phyloP scores from a whole-genome alignment of 2,888 invertebrate species.

The Eulithis prunata region DNA sequence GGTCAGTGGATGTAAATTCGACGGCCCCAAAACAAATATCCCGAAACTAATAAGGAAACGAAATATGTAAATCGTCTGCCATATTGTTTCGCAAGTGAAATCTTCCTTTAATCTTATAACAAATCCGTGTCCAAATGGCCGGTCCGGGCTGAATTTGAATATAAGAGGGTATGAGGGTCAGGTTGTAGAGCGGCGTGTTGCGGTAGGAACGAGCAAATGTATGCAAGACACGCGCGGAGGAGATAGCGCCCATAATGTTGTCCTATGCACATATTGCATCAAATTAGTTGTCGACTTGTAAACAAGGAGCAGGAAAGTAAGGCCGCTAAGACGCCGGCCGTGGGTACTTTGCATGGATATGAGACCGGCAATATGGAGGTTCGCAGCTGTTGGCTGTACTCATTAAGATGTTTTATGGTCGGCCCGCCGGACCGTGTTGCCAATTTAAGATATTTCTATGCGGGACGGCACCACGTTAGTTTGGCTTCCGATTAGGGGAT shows the following conservation, averaged over 20 bases:
- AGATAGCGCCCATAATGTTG: conserved; percentile 82
- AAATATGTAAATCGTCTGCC: conserved; percentile 84
- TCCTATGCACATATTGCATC: conserved; percentile 85
- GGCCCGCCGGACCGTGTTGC: conserved; percentile 82
- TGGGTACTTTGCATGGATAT: conserved; percentile 85
- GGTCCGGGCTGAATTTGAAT: conserved; percentile 80
- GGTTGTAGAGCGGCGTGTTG: conserved; percentile 65
- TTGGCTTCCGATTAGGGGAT: conserved; percentile 84
- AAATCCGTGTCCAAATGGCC: conserved; percentile 85
- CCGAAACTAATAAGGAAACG: conserved; percentile 85
- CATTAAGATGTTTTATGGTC: conserved; percentile 85
- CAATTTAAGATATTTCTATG: conserved; percentile 85
- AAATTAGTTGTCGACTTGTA: conserved; percentile 85
- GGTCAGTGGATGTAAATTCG: conserved; percentile 84
- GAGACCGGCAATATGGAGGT: conserved; percentile 82
- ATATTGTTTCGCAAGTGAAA: conserved; percentile 85
- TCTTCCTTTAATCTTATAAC: conserved; percentile 86
- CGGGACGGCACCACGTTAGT: conserved; percentile 81
- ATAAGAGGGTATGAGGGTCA: conserved; percentile 80
- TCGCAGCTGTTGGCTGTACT: conserved; percentile 83
- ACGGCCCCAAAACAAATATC: conserved; percentile 83
- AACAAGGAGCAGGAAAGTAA: conserved; percentile 80
- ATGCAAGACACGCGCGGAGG: conserved; percentile 82
- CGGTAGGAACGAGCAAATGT: conserved; percentile 76
- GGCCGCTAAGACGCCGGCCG: conserved; percentile 78